These are phyloP conservation scores for Anomalospiza imberbis DNA, from an alignment of 2,797 vertebrate species.

Conservation along the genomic window DNA sequence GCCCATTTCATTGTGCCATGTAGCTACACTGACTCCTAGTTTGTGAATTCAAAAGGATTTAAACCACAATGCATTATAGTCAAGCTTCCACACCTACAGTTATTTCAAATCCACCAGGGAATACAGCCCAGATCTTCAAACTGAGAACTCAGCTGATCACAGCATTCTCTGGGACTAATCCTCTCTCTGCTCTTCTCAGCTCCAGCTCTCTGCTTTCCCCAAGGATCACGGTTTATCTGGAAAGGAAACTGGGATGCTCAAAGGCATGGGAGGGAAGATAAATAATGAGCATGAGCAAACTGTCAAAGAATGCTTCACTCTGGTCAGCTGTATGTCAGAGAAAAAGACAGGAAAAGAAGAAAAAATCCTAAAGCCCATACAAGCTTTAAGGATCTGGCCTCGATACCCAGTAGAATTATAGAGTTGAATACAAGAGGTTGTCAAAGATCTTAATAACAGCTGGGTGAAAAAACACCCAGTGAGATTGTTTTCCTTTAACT, in stretches of 20 bases:
- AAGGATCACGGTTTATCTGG: background rate
- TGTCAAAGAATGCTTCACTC: background rate
- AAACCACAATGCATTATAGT: background rate
- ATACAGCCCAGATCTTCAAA: slow-evolving; percentile 9
- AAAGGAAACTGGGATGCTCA: background rate
- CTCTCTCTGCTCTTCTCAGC: background rate
- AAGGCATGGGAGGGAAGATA: background rate
- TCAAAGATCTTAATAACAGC: background rate
- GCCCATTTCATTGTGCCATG: background rate
- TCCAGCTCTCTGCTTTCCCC: background rate
- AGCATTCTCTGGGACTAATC: background rate
- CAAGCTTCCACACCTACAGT: background rate
- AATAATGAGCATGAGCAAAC: background rate
- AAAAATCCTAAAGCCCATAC: background rate
- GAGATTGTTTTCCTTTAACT: background rate
- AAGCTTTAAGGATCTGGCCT: background rate
- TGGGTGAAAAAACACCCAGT: background rate
- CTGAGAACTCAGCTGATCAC: background rate
- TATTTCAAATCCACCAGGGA: background rate
- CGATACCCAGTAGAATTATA: background rate
- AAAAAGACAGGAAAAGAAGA: background rate
- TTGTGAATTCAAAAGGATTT: slow-evolving; percentile 14
- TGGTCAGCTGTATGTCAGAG: background rate
- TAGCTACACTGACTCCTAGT: background rate
- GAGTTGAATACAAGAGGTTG: background rate